These are phyloP conservation scores for Pongo abelii DNA, from an alignment of 2,113 vertebrate genomes.

Conservation along the genomic window DNA sequence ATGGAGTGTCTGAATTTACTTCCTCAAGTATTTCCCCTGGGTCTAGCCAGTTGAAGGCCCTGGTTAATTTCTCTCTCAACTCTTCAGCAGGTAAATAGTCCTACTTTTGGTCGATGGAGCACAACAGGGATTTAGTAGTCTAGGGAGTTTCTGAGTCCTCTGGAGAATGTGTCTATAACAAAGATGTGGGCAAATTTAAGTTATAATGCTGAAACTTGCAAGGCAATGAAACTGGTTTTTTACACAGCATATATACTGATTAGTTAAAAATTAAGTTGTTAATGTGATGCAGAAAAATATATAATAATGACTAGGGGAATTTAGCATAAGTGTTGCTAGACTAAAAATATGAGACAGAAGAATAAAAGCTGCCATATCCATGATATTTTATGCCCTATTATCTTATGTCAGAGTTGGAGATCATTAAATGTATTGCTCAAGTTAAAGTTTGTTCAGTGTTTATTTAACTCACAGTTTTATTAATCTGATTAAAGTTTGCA, in stretches of 20 bases:
- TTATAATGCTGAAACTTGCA: background rate
- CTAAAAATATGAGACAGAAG: constrained; percentile 16
- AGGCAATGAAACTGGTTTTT: background rate
- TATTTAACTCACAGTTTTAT: constrained; percentile 50
- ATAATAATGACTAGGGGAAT: background rate
- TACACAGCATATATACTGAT: background rate
- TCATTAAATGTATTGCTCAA: constrained; percentile 20
- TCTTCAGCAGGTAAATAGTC: background rate
- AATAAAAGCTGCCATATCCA: background rate
- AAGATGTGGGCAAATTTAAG: background rate
- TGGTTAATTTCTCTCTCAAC: background rate
- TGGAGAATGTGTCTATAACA: background rate
- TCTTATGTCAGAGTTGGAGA: constrained; percentile 21
- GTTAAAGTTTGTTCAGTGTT: constrained; percentile 30
- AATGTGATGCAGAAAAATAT: rapidly evolving
- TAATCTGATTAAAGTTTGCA: constrained; percentile 43
- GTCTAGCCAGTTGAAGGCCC: background rate
- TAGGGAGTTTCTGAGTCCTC: background rate
- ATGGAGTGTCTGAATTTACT: background rate
- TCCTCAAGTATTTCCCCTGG: background rate
- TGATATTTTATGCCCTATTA: background rate
- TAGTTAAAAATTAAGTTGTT: background rate
- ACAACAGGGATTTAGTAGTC: background rate
- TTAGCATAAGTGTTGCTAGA: background rate
- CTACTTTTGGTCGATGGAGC: background rate